A percentile compares a stretch with the other conserved stretches of the same genome.
Conservation (phyloP, 2,113 vertebrate species). For the Urocynchramus pylzowi region DNA sequence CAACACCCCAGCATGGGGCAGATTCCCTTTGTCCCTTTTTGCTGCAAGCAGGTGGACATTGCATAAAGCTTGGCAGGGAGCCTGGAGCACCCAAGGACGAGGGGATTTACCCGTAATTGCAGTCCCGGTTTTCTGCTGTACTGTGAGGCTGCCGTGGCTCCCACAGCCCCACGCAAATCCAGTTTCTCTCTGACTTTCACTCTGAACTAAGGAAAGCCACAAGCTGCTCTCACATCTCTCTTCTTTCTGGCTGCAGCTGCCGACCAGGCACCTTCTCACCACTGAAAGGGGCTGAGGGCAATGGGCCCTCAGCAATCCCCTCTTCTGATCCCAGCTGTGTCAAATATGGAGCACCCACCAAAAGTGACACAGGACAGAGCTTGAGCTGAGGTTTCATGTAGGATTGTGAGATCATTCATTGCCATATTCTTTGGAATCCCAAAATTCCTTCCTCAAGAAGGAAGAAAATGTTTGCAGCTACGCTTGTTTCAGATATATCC, state of each 20-base stretch:
- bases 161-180: not conserved
- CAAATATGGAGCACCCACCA: not conserved
- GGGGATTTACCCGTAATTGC: not conserved
- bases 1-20: not conserved
- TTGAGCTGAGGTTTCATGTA: not conserved
- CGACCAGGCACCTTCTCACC: fast-evolving
- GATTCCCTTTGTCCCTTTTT: not conserved
- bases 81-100: not conserved
- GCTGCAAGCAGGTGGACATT: not conserved
- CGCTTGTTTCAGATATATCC: not conserved
- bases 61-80: not conserved
- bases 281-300: not conserved
- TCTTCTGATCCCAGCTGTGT: not conserved
- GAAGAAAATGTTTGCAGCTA: not conserved
- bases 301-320: not conserved
- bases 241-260: not conserved
- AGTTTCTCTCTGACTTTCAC: not conserved
- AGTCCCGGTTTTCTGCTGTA: not conserved
- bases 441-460: not conserved
- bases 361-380: not conserved
- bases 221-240: not conserved
- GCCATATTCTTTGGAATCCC: not conserved
- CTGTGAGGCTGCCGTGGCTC: not conserved
- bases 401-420: not conserved
- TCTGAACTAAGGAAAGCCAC: not conserved